Base-by-base conservation (phyloP, 2,888 invertebrate genomes). In the Drosophila meridionalis region DNA sequence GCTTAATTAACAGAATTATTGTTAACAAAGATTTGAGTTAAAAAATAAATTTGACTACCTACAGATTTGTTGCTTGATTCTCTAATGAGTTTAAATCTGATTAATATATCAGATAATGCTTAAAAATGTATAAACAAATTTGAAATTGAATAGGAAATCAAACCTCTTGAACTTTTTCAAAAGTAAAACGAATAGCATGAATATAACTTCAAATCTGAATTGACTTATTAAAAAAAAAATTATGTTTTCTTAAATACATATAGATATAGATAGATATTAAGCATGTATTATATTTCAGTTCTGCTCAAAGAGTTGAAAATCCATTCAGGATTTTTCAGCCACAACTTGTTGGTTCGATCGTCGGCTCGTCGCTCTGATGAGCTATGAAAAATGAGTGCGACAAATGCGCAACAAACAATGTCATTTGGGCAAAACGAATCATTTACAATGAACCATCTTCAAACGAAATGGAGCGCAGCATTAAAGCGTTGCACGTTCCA, bases 401-500 rank as follows among this genome's bases (percentile, higher is more conserved):
- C 88, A 89, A 89, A 80, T 85, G 85, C 78, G 78, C 87, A 75
- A 84, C 88, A 82, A 83, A 89, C 87, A 82, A 81, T 87, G 81
- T 87, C 90, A 89, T 90, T 90, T 90, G 89, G 85, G 77, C 85
- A 89, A 82, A 89, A 91, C 91, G 92, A 86, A 90, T 92, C 91
- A 92, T 91, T 92, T 92, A 87, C 86, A 89, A 81, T 83, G 83
- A 92, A 87, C 80, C 88, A 88, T 91, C 91, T 90, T 91, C 90
- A 89, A 87, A 84, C 75, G 85, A 91, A 91, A 91, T 91, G 88
- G 87, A 90, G 88, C 87, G 77, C 70, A 68, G 66, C 69, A 87
- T 55, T 73, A 80, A 76, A 85, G 69, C 60, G 65, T 62, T 58
- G 47, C 53, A 63, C 45, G 45, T 63, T 57, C 56, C 57, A 40